Percentiles rank a stretch among this genome's conserved stretches.
These are phyloP conservation scores for Enteromius trimaculatus DNA, from an alignment of 2,797 vertebrate species.

Conservation along the genomic window DNA sequence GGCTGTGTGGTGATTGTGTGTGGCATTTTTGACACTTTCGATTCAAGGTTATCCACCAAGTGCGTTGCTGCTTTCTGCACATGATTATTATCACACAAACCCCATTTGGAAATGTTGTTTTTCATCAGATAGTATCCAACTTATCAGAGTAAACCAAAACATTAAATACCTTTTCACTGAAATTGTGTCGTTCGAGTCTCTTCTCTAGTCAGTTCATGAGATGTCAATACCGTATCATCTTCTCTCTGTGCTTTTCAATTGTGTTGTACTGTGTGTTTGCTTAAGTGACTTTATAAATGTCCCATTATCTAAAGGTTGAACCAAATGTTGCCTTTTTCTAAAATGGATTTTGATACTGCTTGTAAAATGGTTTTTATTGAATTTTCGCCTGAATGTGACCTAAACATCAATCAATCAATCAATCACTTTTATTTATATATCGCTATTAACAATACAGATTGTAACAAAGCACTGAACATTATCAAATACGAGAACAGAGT, in stretches of 20 bases:
- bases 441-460: too few relatives aligned
- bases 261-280: neutral
- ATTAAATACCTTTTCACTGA: neutral
- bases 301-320: conserved; percentile 25
- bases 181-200: neutral
- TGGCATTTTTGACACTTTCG: conserved; percentile 26
- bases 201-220: neutral
- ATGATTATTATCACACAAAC: neutral
- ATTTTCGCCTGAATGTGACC: neutral
- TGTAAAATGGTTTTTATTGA: conserved; percentile 4
- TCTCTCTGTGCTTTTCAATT: neutral
- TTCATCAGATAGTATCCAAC: neutral
- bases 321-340: neutral
- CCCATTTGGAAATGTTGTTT: neutral
- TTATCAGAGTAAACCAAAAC: neutral
- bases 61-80: neutral
- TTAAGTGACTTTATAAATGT: conserved; percentile 11
- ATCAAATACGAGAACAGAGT: too few relatives aligned
- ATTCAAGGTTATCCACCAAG: conserved; percentile 40
- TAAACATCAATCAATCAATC: neutral
- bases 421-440: too few relatives aligned
- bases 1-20: conserved; percentile 16
- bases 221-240: conserved; percentile 1
- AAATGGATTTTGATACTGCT: neutral
- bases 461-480: too few relatives aligned